Evolutionary conservation across 2,797 vertebrate genomes (phyloP), one percentile per base, ranked within the genome.

Genomic region (Odontamblyopus lacepedii): DNA sequence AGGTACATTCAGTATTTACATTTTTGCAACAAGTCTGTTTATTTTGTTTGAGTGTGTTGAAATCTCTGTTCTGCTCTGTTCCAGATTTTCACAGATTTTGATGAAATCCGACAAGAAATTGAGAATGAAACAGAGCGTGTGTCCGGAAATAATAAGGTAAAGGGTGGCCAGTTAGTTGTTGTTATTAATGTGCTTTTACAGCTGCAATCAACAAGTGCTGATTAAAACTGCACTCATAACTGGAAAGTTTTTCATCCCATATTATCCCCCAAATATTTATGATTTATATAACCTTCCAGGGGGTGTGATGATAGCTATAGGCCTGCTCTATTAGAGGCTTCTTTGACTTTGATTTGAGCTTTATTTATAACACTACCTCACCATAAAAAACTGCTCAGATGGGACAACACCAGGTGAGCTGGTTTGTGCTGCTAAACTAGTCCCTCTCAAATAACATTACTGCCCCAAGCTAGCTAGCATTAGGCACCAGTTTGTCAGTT

Each of bases 41-140:
- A 2, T 2, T 27, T 38, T 9, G 0, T 51, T 4, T 5, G 6
- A 6, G 4, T 16, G 12, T 70, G 6, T 19, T 57, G 27, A 11
- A 70, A 2, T 26, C 66, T 3, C 7, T 35, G 5, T 38, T 3
- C 6, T 30, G 3, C 27, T 23, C 50, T 56, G 75, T 64, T 65
- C 73, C 87, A 99, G 98, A 93, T 99, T 76, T 99, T 95, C 86
- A 93, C 96, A 75, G 97, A 99, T 89, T 99, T 99, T 86, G 95
- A 97, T 87, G 97, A 99, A 95, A 99, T 99, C 91, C 95, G 97
- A 70, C 97, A 98, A 92, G 98, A 99, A 94, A 99, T 99, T 80
- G 97, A 98, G 93, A 95, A 79, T 82, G 98, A 99, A 94, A 99
- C 98, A 0, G 97, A 98, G 85, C 95, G 98, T 79, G 88, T 98